Evolutionary conservation across 2,113 vertebrate species (phyloP).

Genomic region (Spilogale gracilis): DNA sequence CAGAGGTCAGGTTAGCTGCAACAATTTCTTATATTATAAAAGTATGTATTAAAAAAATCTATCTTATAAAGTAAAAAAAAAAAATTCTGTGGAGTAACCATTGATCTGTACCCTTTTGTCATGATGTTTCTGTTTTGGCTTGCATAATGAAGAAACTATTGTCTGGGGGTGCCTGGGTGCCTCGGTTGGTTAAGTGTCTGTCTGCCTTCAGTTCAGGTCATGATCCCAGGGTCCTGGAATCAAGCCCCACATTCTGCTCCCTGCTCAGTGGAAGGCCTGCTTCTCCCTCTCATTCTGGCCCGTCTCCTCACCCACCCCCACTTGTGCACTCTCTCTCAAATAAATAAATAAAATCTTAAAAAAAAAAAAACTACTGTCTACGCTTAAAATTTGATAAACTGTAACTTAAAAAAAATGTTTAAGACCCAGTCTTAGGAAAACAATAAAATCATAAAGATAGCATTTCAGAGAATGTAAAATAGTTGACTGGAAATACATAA

Average conservation of each 20-base stretch:
- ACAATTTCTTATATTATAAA: neutral
- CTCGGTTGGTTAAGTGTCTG: neutral
- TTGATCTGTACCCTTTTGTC: neutral
- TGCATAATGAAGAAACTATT: slow-evolving; percentile 16
- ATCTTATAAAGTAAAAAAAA: neutral
- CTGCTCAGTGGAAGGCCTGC: neutral
- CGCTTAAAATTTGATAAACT: slow-evolving; percentile 1
- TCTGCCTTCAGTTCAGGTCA: neutral
- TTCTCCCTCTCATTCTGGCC: neutral
- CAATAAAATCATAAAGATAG: neutral
- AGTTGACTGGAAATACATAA: neutral
- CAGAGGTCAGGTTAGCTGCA: neutral
- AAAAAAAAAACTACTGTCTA: neutral
- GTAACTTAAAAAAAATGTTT: neutral
- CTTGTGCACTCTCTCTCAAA: neutral
- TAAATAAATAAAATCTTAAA: neutral
- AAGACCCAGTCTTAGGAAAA: neutral
- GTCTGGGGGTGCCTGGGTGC: neutral
- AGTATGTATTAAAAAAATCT: neutral
- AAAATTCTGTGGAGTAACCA: neutral
- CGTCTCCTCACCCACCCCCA: neutral
- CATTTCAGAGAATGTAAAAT: neutral
- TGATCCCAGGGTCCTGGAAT: neutral
- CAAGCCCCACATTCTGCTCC: fast-evolving
- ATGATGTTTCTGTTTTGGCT: neutral